phyloP scores from a whole-genome alignment of 2,888 invertebrate species.

The Andrena hattorfiana region DNA sequence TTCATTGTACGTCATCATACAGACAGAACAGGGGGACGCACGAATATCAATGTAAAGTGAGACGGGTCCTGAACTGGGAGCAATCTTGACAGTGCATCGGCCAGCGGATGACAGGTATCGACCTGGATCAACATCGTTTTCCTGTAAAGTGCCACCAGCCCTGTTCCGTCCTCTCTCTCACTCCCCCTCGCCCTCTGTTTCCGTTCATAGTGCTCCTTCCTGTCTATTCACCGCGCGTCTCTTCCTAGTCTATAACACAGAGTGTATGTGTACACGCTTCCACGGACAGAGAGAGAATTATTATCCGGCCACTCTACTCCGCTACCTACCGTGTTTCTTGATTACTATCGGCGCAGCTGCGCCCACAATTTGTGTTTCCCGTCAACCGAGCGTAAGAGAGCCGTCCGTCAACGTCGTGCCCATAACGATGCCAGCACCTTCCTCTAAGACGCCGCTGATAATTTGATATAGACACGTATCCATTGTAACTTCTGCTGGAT shows the following conservation, averaged over 20 bases:
- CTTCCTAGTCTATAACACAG: slow-evolving; percentile 65
- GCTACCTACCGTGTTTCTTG: slow-evolving; percentile 81
- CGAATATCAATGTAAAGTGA: slow-evolving; percentile 72
- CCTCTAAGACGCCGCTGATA: slow-evolving; percentile 71
- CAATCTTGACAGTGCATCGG: slow-evolving; percentile 72
- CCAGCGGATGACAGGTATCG: slow-evolving; percentile 74
- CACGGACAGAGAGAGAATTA: slow-evolving; percentile 70
- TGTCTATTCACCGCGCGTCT: slow-evolving; percentile 60
- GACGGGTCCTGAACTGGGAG: slow-evolving; percentile 65
- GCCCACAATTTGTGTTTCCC: slow-evolving; percentile 80
- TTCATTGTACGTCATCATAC: slow-evolving; percentile 56
- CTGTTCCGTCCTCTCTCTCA: slow-evolving; percentile 55
- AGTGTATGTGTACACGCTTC: slow-evolving; percentile 59
- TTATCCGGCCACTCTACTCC: slow-evolving; percentile 77
- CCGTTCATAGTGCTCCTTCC: slow-evolving; percentile 48
- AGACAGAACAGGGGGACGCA: slow-evolving; percentile 52
- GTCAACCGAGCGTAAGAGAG: slow-evolving; percentile 81
- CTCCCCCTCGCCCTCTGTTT: slow-evolving; percentile 43
- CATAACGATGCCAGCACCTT: slow-evolving; percentile 73
- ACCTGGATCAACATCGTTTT: slow-evolving; percentile 77
- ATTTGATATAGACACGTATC: slow-evolving; percentile 66
- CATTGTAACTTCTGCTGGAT: slow-evolving; percentile 54
- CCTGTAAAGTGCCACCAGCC: slow-evolving; percentile 72
- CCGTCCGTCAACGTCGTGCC: slow-evolving; percentile 83
- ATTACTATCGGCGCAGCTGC: slow-evolving; percentile 84